Evolutionary conservation across 1,140 invertebrate species (phyloP).

Genomic region (Anoplolepis gracilipes): DNA sequence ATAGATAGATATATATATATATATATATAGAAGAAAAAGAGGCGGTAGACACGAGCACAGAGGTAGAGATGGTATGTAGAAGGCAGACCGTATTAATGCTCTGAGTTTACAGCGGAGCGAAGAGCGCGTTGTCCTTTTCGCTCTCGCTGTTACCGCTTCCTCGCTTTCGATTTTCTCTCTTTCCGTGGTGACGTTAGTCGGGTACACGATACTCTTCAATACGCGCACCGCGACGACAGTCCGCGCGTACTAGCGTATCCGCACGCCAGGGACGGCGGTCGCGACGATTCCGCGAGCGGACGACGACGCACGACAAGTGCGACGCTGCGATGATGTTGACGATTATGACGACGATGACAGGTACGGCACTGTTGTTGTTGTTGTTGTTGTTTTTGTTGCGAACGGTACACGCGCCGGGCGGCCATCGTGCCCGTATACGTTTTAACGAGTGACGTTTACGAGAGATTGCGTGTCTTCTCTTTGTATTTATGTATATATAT

Average conservation of each 20-base stretch:
- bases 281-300: conserved; percentile 62
- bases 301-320: neutral
- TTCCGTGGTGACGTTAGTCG: conserved; percentile 4
- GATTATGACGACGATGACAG: neutral
- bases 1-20: conserved; percentile 6
- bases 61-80: conserved; percentile 25
- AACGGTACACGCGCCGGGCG: conserved; percentile 73
- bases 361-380: conserved; percentile 63
- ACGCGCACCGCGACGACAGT: conserved; percentile 63
- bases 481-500: no score
- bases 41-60: conserved; percentile 19
- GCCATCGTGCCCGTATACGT: conserved; percentile 71
- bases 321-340: conserved; percentile 46
- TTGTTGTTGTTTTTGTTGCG: conserved; percentile 60
- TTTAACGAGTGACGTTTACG: conserved; percentile 49
- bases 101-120: conserved; percentile 42
- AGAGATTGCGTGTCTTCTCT: conserved; percentile 66
- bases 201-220: conserved; percentile 51
- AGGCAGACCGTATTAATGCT: conserved; percentile 46
- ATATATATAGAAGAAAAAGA: conserved; percentile 16
- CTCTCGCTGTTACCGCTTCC: neutral
- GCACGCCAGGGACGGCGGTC: conserved; percentile 62
- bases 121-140: conserved; percentile 28
- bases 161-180: conserved; percentile 51
- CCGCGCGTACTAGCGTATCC: conserved; percentile 66